Evolutionary conservation across 2,797 vertebrate species (phyloP).

Genomic region (Scleropages formosus): DNA sequence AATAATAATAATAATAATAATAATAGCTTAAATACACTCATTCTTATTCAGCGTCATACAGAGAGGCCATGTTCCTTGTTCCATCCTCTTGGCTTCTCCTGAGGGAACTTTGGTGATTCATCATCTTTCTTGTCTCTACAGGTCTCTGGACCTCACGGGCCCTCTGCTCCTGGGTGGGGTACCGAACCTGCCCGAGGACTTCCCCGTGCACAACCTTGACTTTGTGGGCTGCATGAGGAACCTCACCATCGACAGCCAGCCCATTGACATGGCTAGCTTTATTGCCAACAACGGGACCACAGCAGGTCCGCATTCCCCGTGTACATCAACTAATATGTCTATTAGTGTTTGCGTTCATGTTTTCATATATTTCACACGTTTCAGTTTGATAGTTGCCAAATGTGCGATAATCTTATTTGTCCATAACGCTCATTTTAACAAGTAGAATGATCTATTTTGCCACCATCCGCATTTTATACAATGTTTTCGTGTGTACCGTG

Average conservation of each 20-base stretch:
- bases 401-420: not conserved
- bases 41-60: no score
- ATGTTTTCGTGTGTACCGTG: not conserved
- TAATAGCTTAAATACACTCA: no score
- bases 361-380: not conserved
- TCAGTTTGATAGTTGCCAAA: not conserved
- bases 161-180: slow-evolving; percentile 91
- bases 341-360: no score
- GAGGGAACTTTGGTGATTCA: no score
- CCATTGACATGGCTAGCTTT: slow-evolving; percentile 88
- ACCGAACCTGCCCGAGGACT: slow-evolving; percentile 93
- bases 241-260: slow-evolving; percentile 84
- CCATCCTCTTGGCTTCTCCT: no score
- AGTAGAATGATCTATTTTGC: not conserved
- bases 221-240: slow-evolving; percentile 96
- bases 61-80: no score
- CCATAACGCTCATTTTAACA: not conserved
- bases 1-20: no score
- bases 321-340: not conserved
- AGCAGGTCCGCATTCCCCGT: slow-evolving; percentile 67
- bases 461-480: no score
- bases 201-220: slow-evolving; percentile 89
- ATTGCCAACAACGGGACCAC: slow-evolving; percentile 94
- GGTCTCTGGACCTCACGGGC: slow-evolving; percentile 94
- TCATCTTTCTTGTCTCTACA: slow-evolving; percentile 47